phyloP scores from a whole-genome alignment of 2,888 invertebrate genomes.

The Lucinisca nassula region DNA sequence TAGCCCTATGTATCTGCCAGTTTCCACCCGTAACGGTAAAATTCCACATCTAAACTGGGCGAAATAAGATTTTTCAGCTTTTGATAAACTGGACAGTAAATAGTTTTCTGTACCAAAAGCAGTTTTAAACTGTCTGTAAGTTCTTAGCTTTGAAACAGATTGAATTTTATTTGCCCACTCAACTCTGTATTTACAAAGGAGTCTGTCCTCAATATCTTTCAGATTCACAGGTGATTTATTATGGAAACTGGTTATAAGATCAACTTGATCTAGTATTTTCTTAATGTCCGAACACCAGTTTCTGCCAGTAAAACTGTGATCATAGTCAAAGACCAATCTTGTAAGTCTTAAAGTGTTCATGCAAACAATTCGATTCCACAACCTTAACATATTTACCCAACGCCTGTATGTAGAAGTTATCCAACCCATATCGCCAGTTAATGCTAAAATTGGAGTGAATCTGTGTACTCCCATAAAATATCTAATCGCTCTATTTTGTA shows the following conservation, averaged over 20 bases:
- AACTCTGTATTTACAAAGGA: too few species aligned
- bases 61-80: too few species aligned
- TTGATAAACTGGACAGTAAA: too few species aligned
- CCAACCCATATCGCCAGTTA: neutral
- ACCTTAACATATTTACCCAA: neutral
- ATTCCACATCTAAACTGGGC: too few species aligned
- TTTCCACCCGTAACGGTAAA: too few species aligned
- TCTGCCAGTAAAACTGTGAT: conserved; percentile 16
- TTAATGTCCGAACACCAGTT: conserved; percentile 2
- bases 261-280: neutral
- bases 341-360: neutral
- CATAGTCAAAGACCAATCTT: conserved; percentile 9
- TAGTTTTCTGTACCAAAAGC: too few species aligned
- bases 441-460: neutral
- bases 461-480: conserved; percentile 3
- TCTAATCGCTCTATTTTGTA: conserved; percentile 29
- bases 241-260: neutral
- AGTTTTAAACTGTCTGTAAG: too few species aligned
- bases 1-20: too few species aligned
- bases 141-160: too few species aligned
- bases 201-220: too few species aligned
- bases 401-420: neutral
- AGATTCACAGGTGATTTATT: neutral
- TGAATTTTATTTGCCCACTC: too few species aligned
- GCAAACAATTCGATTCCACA: neutral